A percentile compares a stretch with the other conserved stretches of the same genome.
Conservation (phyloP, 2,113 vertebrate genomes). For the Meleagris gallopavo region DNA sequence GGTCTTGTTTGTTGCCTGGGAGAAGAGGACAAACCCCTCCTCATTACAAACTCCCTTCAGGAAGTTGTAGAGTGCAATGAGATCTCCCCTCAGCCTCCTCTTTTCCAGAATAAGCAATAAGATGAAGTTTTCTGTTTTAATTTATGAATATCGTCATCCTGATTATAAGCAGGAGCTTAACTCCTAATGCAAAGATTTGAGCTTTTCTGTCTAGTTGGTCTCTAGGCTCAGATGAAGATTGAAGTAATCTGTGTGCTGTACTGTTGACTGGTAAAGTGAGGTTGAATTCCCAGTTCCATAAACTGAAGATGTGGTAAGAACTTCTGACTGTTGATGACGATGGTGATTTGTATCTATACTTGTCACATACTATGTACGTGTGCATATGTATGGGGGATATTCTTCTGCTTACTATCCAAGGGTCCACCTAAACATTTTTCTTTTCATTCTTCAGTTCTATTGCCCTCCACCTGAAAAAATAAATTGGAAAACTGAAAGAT, state of each 20-base stretch:
- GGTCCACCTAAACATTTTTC: neutral
- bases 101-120: too few species aligned
- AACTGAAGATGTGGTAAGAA: neutral
- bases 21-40: too few species aligned
- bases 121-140: neutral
- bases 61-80: too few species aligned
- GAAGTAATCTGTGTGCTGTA: neutral
- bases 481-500: neutral
- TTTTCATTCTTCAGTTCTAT: neutral
- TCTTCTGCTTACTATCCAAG: neutral
- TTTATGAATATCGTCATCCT: neutral
- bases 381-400: neutral
- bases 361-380: accelerated
- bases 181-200: neutral
- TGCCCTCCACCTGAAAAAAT: accelerated
- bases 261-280: neutral
- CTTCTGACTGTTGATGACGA: neutral
- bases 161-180: neutral
- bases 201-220: accelerated
- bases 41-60: too few species aligned
- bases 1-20: too few species aligned
- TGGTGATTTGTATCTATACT: too few species aligned
- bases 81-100: too few species aligned
- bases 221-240: neutral
- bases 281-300: neutral